phyloP scores from a whole-genome alignment of 1,140 invertebrate genomes.

The Paraescarpia echinospica region DNA sequence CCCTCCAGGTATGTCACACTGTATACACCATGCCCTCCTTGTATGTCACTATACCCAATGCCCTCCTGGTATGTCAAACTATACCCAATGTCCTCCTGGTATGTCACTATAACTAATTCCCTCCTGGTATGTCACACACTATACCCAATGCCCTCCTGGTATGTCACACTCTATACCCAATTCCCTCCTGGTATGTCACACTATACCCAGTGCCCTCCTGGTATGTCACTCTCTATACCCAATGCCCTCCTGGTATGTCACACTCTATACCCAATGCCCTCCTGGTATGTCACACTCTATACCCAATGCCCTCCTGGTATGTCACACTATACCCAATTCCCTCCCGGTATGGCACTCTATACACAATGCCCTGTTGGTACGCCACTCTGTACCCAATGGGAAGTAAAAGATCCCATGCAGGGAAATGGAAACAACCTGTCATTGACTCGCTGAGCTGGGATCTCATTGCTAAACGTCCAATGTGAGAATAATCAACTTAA shows the following conservation, averaged over 20 bases:
- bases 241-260: neutral
- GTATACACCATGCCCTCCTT: neutral
- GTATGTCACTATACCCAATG: neutral
- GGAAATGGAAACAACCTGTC: too few relatives aligned
- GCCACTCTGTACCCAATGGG: neutral
- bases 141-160: neutral
- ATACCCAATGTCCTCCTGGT: neutral
- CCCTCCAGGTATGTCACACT: slow-evolving; percentile 71
- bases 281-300: too few relatives aligned
- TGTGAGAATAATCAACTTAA: too few relatives aligned
- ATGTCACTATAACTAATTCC: neutral
- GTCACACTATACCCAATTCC: slow-evolving; percentile 45
- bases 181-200: neutral
- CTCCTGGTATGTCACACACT: neutral
- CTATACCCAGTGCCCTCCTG: neutral
- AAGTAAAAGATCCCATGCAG: too few relatives aligned
- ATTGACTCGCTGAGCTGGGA: too few relatives aligned
- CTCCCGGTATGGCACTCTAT: neutral
- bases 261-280: too few relatives aligned
- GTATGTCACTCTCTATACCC: neutral
- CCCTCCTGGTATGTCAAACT: neutral
- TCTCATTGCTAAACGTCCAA: too few relatives aligned
- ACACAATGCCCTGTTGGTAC: neutral
- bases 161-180: neutral
- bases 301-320: slow-evolving; percentile 73